Base-by-base conservation (phyloP, 2,888 invertebrate species). In the Dryobotodes eremita region DNA sequence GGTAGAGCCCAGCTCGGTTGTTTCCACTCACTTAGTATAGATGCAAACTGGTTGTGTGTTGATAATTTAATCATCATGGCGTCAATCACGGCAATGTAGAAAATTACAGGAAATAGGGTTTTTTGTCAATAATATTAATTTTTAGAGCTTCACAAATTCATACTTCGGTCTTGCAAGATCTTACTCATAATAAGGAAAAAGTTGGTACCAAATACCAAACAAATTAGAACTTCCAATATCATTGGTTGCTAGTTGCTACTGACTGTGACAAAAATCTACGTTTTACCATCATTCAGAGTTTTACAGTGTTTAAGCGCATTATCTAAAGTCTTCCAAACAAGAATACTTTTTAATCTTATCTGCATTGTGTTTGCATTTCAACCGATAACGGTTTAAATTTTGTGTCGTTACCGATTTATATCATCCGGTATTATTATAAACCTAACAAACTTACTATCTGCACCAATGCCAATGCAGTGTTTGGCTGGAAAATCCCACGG, bases 271-370 rank as follows among this genome's bases (percentile, higher is more conserved):
- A 26, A 64, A 72, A 64, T 20, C 26, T 10, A 20, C 31, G 2
- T 46, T 10, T 53, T 42, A 50, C n/a, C n/a, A 46, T 20, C 53
- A 74, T 36, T 75, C 11, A 6, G 57, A 65, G 17, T 53, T 50
- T n/a, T 50, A 57, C 26, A 62, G n/a, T 62, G 23, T 62, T 11
- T n/a, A 15, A 57, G n/a, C 53, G 26, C 69, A 66, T 15, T 64
- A 50, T 62, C 55, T 79, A 17, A 55, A 68, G 31, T 42, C 55
- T 71, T 79, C n/a, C 31, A 66, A 78, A 66, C 59, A 42, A 48
- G 36, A 31, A 23, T 68, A 79, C 46, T 17, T 53, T 53, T 72
- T 76, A 86, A 83, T 83, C 83, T 83, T 86, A 83, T 83, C 86
- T 61, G 42, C 36, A 23, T 13, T 55, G 17, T 84, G 69, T 72